These are phyloP conservation scores for Danio albolineatus DNA, from an alignment of 2,797 vertebrate genomes.

Conservation along the genomic window DNA sequence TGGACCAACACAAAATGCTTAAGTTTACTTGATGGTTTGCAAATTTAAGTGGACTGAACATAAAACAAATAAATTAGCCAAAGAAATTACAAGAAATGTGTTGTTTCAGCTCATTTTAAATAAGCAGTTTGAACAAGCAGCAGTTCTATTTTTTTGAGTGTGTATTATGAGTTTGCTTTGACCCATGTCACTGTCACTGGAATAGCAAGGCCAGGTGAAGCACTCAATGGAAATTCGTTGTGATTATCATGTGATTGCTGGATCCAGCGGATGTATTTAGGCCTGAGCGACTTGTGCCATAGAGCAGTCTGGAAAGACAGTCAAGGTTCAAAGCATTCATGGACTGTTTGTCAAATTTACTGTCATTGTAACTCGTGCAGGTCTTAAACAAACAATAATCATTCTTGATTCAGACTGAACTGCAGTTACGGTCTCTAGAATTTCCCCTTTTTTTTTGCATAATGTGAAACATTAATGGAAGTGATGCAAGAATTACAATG, in stretches of 20 bases:
- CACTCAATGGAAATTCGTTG: slow-evolving; percentile 28
- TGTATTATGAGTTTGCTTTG: neutral
- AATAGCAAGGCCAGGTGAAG: slow-evolving; percentile 13
- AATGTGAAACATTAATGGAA: neutral
- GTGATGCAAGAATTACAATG: slow-evolving; percentile 3
- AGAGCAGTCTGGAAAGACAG: slow-evolving; percentile 31
- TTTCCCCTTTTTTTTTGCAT: neutral
- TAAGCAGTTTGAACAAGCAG: no score
- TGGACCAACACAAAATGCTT: no score
- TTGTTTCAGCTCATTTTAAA: no score
- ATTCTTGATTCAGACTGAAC: neutral
- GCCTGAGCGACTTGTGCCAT: slow-evolving; percentile 1
- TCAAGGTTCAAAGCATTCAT: slow-evolving; percentile 20
- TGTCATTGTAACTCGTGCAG: slow-evolving; percentile 11
- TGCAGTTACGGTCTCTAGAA: neutral
- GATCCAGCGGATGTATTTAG: slow-evolving; percentile 19
- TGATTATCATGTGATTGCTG: slow-evolving; percentile 38
- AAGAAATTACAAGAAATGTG: no score
- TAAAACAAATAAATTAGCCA: no score
- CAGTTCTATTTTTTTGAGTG: neutral
- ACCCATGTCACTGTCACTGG: neutral
- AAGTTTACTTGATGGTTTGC: no score
- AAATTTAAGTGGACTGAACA: no score
- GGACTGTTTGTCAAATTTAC: neutral
- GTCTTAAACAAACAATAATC: neutral